A percentile compares a stretch with the other conserved stretches of the same genome.
Evolutionary conservation across 2,797 vertebrate genomes (phyloP).

Genomic region (Sarcophilus harrisii): DNA sequence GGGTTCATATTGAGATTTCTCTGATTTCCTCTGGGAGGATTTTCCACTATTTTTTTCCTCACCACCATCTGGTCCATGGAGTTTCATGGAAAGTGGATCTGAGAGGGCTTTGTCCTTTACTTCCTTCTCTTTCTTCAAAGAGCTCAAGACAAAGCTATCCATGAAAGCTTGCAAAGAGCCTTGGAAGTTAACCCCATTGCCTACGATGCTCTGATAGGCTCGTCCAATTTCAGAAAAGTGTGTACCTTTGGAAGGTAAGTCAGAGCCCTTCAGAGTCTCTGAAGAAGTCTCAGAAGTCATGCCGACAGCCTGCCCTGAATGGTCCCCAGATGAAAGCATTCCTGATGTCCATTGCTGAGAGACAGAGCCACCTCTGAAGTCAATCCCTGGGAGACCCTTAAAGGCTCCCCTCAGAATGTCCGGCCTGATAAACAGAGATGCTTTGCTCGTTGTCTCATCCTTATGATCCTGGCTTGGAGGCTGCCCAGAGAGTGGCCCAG

Average conservation of each 20-base stretch:
- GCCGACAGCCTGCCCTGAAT: conserved; percentile 88
- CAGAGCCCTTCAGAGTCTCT: conserved; percentile 90
- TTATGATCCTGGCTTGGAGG: conserved; percentile 89
- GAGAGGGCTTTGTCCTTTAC: conserved; percentile 91
- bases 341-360: conserved; percentile 94
- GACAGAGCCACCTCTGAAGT: conserved; percentile 93
- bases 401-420: conserved; percentile 96
- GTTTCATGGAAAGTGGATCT: conserved; percentile 90
- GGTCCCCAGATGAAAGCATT: conserved; percentile 91
- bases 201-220: conserved; percentile 95
- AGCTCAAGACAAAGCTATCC: conserved; percentile 96
- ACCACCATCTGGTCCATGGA: conserved; percentile 84
- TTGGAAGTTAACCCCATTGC: conserved; percentile 97
- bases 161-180: conserved; percentile 98
- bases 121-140: conserved; percentile 96
- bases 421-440: conserved; percentile 94
- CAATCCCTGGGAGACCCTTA: conserved; percentile 92
- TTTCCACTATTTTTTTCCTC: conserved; percentile 91
- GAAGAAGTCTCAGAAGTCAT: conserved; percentile 85
- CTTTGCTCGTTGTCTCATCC: conserved; percentile 90
- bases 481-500: conserved; percentile 90
- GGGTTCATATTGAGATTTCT: conserved; percentile 96
- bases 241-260: conserved; percentile 89
- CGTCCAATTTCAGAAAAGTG: conserved; percentile 95
- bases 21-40: conserved; percentile 87